Conservation (phyloP, 2,888 invertebrate species). For the Pedicia rivosa region DNA sequence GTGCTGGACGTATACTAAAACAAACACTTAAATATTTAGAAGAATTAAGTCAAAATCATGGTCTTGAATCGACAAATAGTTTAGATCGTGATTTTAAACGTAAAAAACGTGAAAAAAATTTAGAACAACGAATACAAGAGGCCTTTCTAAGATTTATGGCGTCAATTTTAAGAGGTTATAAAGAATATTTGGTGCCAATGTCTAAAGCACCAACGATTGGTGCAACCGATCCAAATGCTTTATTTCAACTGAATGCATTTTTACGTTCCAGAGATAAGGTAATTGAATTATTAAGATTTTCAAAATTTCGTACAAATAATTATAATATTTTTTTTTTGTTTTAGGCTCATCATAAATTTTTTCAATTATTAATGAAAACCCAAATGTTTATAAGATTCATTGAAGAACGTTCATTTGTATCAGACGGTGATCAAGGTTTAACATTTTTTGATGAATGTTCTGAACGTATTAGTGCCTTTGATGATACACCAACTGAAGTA, state of each 20-base stretch:
- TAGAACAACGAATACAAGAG: constrained; percentile 93
- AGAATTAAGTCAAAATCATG: constrained; percentile 35
- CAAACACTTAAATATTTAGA: constrained; percentile 64
- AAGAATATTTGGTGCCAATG: constrained; percentile 76
- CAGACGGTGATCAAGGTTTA: constrained; percentile 91
- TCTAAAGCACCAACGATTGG: constrained; percentile 86
- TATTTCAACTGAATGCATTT: constrained; percentile 89
- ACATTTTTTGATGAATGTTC: constrained; percentile 97
- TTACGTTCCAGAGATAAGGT: constrained; percentile 75
- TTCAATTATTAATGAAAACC: constrained; percentile 73
- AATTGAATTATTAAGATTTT: too few relatives aligned
- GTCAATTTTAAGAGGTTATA: constrained; percentile 77
- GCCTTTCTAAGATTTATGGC: constrained; percentile 94
- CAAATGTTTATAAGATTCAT: constrained; percentile 98
- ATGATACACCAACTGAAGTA: constrained; percentile 37
- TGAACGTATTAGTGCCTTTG: constrained; percentile 47
- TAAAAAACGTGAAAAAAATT: constrained; percentile 54
- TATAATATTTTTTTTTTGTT: too few relatives aligned
- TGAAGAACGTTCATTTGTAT: constrained; percentile 95
- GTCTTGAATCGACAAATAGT: constrained; percentile 41
- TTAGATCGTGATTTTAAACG: constrained; percentile 71
- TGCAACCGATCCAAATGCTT: constrained; percentile 85
- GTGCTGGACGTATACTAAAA: constrained; percentile 66
- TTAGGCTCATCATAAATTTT: constrained; percentile 71
- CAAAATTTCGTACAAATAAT: constrained; percentile 16